Evolutionary conservation across 2,888 invertebrate genomes (phyloP).

Genomic region (Strigamia transsilvanica): DNA sequence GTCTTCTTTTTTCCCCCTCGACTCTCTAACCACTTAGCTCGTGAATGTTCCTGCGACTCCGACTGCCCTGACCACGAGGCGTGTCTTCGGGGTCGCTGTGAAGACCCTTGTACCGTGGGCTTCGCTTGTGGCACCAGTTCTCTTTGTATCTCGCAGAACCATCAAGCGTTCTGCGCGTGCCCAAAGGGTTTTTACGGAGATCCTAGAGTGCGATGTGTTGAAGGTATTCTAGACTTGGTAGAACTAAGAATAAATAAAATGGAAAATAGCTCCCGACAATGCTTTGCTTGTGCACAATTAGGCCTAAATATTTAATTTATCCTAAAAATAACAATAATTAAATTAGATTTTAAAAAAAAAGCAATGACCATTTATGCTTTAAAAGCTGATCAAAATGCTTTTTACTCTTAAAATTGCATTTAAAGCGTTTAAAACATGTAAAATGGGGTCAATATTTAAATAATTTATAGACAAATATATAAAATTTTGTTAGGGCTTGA

Average conservation of each 20-base stretch:
- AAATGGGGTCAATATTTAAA: too few relatives aligned
- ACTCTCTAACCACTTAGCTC: background rate
- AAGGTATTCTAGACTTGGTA: conserved; percentile 30
- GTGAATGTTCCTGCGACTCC: conserved; percentile 58
- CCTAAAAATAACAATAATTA: background rate
- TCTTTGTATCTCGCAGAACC: conserved; percentile 85
- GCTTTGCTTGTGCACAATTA: background rate
- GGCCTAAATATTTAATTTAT: conserved; percentile 11
- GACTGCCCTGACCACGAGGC: conserved; percentile 64
- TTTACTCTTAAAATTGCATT: background rate
- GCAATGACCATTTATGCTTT: background rate
- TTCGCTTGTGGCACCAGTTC: conserved; percentile 83
- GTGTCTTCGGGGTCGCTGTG: conserved; percentile 81
- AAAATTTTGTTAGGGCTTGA: background rate
- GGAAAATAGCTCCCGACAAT: background rate
- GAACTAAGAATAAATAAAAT: background rate
- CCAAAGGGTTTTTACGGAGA: conserved; percentile 76
- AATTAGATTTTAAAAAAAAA: background rate
- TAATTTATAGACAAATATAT: too few relatives aligned
- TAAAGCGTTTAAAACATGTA: too few relatives aligned
- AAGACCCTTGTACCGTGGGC: conserved; percentile 73
- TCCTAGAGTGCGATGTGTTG: conserved; percentile 56
- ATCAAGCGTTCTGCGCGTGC: conserved; percentile 83
- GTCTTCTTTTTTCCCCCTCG: background rate
- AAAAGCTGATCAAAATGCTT: background rate